Evolutionary conservation across 2,797 vertebrate species (phyloP).

Genomic region (Syngnathus rostellatus): DNA sequence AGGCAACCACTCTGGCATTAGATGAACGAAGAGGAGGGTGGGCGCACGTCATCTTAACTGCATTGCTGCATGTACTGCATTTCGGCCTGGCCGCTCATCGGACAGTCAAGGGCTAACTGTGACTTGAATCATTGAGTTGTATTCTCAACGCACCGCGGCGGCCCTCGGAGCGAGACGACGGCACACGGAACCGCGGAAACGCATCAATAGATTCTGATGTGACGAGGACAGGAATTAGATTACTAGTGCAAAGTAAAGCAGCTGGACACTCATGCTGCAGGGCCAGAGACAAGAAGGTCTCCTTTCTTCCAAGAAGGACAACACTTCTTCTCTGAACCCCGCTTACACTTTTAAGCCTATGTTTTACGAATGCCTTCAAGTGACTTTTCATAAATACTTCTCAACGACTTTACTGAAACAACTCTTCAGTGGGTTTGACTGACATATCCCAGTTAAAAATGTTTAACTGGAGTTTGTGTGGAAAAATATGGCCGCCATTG

Average conservation of each 20-base stretch:
- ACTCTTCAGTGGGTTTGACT: no score
- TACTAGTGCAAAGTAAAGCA: slow-evolving; percentile 36
- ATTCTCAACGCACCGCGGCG: slow-evolving; percentile 46
- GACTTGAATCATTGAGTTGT: slow-evolving; percentile 48
- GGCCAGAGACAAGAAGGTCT: slow-evolving; percentile 9
- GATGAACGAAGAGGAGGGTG: slow-evolving; percentile 37
- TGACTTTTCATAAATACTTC: no score
- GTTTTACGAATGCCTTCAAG: no score
- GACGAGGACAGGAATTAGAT: slow-evolving; percentile 39
- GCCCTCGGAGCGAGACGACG: slow-evolving; percentile 37
- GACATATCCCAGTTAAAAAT: no score
- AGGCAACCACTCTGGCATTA: slow-evolving; percentile 35
- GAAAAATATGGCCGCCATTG: no score
- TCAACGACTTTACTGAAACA: no score
- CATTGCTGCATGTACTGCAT: slow-evolving; percentile 32
- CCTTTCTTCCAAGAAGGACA: not conserved
- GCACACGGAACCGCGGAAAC: slow-evolving; percentile 30
- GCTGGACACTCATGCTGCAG: slow-evolving; percentile 17
- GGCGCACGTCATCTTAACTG: slow-evolving; percentile 35
- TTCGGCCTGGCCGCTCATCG: slow-evolving; percentile 37
- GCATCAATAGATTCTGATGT: slow-evolving; percentile 47
- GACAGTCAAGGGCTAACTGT: slow-evolving; percentile 41
- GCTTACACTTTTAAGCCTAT: no score
- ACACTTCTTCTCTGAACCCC: not conserved
- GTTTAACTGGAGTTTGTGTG: no score